A percentile compares a stretch with the other conserved stretches of the same genome.
phyloP scores from a whole-genome alignment of 2,888 invertebrate genomes.

The Brachypalpus laphriformis region DNA sequence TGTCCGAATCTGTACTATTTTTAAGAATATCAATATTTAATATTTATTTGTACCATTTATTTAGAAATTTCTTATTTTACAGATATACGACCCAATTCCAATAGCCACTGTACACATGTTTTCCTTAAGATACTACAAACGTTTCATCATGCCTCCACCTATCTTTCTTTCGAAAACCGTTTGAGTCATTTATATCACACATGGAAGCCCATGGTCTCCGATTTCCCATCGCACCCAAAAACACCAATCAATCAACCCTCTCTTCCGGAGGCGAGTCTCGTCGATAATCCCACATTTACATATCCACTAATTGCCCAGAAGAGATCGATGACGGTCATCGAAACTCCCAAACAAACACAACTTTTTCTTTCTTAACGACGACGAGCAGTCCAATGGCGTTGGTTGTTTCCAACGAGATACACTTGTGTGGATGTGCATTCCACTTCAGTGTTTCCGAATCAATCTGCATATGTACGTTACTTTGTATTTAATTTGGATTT shows the following conservation, averaged over 20 bases:
- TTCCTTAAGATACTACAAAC: background rate
- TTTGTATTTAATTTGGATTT: background rate
- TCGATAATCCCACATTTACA: slow-evolving; percentile 43
- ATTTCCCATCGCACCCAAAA: slow-evolving; percentile 20
- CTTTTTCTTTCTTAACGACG: slow-evolving; percentile 9
- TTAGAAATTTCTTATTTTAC: too few species aligned
- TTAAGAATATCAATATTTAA: too few species aligned
- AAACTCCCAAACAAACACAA: slow-evolving; percentile 11
- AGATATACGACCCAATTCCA: too few species aligned
- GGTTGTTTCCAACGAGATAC: background rate
- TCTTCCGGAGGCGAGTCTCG: slow-evolving; percentile 25
- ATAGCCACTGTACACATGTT: too few species aligned
- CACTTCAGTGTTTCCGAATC: background rate
- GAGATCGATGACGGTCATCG: slow-evolving; percentile 35
- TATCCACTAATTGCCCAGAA: slow-evolving; percentile 42
- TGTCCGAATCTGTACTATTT: too few species aligned
- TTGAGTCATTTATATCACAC: background rate
- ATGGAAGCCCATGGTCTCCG: background rate
- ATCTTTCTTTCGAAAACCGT: background rate
- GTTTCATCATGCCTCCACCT: background rate
- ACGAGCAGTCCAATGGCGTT: background rate
- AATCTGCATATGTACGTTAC: background rate
- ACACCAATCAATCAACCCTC: slow-evolving; percentile 40
- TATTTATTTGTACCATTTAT: too few species aligned
- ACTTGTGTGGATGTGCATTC: background rate